Evolutionary conservation across 2,113 vertebrate species (phyloP).

Genomic region (Proterorhinus semilunaris): DNA sequence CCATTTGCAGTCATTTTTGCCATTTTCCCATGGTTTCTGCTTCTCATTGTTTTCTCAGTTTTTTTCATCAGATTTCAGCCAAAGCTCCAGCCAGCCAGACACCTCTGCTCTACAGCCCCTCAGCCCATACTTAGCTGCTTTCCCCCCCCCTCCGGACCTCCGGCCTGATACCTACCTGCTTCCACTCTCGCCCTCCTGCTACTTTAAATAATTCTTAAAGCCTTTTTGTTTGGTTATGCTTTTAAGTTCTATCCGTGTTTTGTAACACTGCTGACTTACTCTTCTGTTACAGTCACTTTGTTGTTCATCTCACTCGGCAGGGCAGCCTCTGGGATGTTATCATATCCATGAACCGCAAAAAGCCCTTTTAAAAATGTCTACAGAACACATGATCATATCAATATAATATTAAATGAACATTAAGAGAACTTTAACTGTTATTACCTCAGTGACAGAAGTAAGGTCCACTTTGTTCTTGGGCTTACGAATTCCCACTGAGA

Average conservation of each 20-base stretch:
- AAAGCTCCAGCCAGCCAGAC: no score
- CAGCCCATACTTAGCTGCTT: no score
- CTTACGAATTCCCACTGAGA: constrained; percentile 60
- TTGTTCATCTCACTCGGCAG: constrained; percentile 36
- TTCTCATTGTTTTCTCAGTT: no score
- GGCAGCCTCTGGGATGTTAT: constrained; percentile 36
- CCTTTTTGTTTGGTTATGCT: constrained; percentile 2
- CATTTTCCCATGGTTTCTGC: no score
- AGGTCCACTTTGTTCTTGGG: constrained; percentile 37
- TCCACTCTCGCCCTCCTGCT: no score
- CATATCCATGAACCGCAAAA: constrained; percentile 27
- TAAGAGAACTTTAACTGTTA: neutral
- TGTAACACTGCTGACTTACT: constrained; percentile 20
- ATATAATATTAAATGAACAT: neutral
- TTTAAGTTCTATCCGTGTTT: neutral
- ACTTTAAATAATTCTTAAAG: no score
- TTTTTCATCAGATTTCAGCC: no score
- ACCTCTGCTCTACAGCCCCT: no score
- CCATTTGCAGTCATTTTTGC: no score
- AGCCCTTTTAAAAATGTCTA: constrained; percentile 18
- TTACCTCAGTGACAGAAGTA: constrained; percentile 19
- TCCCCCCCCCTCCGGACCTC: no score
- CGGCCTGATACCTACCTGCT: no score
- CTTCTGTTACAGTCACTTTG: constrained; percentile 50
- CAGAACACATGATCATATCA: neutral